Percentiles rank a stretch among this genome's conserved stretches.
Evolutionary conservation across 2,888 invertebrate genomes (phyloP).

Genomic region (Strigamia crassipes): DNA sequence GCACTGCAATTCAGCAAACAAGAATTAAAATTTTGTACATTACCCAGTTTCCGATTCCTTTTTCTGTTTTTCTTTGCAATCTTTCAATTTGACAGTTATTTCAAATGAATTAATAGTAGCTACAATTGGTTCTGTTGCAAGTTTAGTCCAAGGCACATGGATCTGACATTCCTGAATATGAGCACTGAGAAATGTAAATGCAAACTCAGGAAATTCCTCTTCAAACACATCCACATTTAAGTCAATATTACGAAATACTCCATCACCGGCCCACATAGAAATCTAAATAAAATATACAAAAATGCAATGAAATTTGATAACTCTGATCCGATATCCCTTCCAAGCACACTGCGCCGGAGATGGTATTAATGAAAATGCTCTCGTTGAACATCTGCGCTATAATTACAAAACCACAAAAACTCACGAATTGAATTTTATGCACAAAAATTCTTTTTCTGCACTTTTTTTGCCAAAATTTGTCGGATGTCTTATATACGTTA

Average conservation of each 20-base stretch:
- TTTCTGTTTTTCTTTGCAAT: slow-evolving; percentile 52
- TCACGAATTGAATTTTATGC: no score
- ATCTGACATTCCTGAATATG: slow-evolving; percentile 89
- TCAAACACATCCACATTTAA: slow-evolving; percentile 88
- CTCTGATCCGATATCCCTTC: no score
- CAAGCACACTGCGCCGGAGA: no score
- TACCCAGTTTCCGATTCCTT: no score
- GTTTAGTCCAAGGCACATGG: slow-evolving; percentile 94
- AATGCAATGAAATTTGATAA: no score
- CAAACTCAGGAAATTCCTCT: slow-evolving; percentile 77
- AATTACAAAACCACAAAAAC: no score
- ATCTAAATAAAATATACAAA: slow-evolving; percentile 65
- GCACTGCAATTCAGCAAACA: no score
- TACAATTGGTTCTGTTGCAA: slow-evolving; percentile 90
- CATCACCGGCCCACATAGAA: slow-evolving; percentile 96
- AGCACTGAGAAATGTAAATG: slow-evolving; percentile 89
- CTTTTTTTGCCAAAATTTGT: no score
- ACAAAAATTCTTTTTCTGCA: no score
- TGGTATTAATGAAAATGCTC: no score
- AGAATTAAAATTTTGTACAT: neutral
- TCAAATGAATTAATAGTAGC: slow-evolving; percentile 94
- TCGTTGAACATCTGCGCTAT: no score
- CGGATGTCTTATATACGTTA: no score
- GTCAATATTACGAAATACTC: slow-evolving; percentile 88
- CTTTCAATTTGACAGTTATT: slow-evolving; percentile 63